These are phyloP conservation scores for Hyppa rectilinea DNA, from an alignment of 2,888 invertebrate genomes.

Conservation along the genomic window DNA sequence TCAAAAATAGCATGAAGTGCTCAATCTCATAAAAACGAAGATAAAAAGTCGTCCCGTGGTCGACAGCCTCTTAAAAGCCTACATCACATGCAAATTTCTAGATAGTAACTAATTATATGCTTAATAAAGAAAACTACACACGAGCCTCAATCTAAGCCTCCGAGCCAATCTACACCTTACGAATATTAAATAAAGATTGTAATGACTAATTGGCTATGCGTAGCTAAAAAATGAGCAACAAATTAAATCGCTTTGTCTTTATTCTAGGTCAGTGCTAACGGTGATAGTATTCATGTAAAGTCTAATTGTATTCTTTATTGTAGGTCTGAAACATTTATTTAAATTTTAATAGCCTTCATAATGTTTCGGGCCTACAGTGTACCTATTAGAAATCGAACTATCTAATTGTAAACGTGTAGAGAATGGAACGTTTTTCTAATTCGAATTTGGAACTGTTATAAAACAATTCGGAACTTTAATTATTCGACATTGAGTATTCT, in stretches of 20 bases:
- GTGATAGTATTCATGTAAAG: conserved; percentile 56
- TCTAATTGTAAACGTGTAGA: conserved; percentile 45
- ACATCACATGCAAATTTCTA: not conserved
- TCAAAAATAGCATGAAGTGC: not conserved
- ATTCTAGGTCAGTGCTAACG: conserved; percentile 62
- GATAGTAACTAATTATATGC: conserved; percentile 1
- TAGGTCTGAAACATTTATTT: conserved; percentile 53
- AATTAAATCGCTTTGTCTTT: conserved; percentile 61
- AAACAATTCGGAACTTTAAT: conserved; percentile 35
- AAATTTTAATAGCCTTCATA: conserved; percentile 57
- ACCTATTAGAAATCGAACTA: conserved; percentile 52
- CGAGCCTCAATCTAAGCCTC: conserved; percentile 8
- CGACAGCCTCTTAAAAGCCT: conserved; percentile 2
- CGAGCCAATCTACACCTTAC: conserved; percentile 40
- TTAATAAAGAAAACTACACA: conserved; percentile 26
- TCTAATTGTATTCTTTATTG: conserved; percentile 53
- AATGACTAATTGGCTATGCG: conserved; percentile 53
- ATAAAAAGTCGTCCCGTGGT: not conserved
- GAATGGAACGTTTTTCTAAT: conserved; percentile 52
- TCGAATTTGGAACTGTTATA: conserved; percentile 49
- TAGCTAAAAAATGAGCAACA: conserved; percentile 39
- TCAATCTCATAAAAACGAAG: not conserved
- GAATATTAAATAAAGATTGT: conserved; percentile 50
- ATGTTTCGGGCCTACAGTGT: conserved; percentile 49
- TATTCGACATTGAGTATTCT: conserved; percentile 5